These are phyloP conservation scores for Chloroclystis v-ata DNA, from an alignment of 2,888 invertebrate genomes.

Conservation along the genomic window DNA sequence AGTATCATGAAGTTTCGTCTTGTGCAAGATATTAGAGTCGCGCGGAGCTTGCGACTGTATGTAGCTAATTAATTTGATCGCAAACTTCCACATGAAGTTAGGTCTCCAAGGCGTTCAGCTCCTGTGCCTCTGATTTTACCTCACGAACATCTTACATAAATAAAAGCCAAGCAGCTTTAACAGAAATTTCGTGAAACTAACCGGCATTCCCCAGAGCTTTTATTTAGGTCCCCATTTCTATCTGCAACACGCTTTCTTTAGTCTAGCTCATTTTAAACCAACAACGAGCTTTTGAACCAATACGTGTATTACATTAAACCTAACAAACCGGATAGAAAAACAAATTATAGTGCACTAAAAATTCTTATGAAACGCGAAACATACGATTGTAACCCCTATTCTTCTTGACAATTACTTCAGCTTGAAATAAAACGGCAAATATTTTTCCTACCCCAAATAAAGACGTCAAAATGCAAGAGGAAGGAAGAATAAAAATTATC, in stretches of 20 bases:
- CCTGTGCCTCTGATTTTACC: conserved; percentile 11
- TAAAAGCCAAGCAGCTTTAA: conserved; percentile 10
- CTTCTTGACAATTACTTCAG: conserved; percentile 47
- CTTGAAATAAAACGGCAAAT: conserved; percentile 28
- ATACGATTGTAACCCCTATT: conserved; percentile 38
- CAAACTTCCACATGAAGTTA: conserved; percentile 16
- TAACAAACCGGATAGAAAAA: conserved; percentile 13
- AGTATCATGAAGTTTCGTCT: conserved; percentile 7
- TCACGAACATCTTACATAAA: conserved; percentile 13
- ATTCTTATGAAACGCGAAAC: conserved; percentile 24
- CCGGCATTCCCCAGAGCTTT: conserved; percentile 6
- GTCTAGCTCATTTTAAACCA: background rate
- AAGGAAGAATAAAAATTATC: conserved; percentile 54
- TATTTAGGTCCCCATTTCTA: conserved; percentile 5
- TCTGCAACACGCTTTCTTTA: background rate
- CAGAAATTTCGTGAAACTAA: conserved; percentile 1
- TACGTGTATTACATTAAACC: background rate
- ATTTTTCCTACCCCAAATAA: conserved; percentile 41
- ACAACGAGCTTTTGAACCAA: background rate
- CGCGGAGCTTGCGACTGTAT: conserved; percentile 18
- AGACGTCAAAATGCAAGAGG: conserved; percentile 52
- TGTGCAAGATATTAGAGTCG: conserved; percentile 8
- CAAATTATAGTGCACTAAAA: conserved; percentile 23
- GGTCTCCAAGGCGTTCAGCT: conserved; percentile 19
- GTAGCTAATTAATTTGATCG: conserved; percentile 21